Conservation (phyloP, 2,113 vertebrate species). For the Siniperca chuatsi region DNA sequence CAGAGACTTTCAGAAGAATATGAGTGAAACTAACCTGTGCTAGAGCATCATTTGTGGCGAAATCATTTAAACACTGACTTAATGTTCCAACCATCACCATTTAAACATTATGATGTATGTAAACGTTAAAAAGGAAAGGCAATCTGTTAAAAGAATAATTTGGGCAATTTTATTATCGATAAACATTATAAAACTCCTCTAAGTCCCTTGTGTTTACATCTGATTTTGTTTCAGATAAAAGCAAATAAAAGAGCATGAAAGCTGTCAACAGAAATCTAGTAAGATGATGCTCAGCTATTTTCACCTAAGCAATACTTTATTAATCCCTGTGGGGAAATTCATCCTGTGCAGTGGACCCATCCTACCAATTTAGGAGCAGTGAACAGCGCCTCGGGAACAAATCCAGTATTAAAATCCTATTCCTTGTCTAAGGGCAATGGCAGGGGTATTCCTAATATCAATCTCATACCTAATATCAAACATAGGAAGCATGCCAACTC, state of each 20-base stretch:
- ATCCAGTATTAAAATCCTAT: slow-evolving; percentile 25
- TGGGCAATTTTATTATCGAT: background rate
- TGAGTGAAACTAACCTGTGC: slow-evolving; percentile 5
- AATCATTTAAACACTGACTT: background rate
- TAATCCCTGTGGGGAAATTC: slow-evolving; percentile 7
- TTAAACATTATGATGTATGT: background rate
- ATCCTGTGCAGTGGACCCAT: slow-evolving; percentile 23
- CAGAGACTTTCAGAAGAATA: background rate
- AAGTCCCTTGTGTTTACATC: background rate
- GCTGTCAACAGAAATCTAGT: slow-evolving; percentile 5
- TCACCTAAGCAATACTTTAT: slow-evolving; percentile 14
- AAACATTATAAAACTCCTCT: background rate
- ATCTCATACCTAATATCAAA: background rate
- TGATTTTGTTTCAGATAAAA: background rate
- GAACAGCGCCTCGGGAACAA: slow-evolving; percentile 18
- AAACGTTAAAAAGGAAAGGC: background rate
- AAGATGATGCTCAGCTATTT: slow-evolving; percentile 15
- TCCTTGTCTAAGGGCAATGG: background rate
- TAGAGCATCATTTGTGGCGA: background rate
- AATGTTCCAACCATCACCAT: background rate
- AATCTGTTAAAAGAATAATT: slow-evolving; percentile 13
- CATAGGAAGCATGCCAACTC: slow-evolving; percentile 15
- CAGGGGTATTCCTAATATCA: slow-evolving; percentile 10
- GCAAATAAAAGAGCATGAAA: slow-evolving; percentile 32
- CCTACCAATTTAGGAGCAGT: slow-evolving; percentile 11